Percentiles rank a stretch among this genome's conserved stretches.
phyloP scores from a whole-genome alignment of 2,113 vertebrate genomes.

The Todiramphus saurophagus region DNA sequence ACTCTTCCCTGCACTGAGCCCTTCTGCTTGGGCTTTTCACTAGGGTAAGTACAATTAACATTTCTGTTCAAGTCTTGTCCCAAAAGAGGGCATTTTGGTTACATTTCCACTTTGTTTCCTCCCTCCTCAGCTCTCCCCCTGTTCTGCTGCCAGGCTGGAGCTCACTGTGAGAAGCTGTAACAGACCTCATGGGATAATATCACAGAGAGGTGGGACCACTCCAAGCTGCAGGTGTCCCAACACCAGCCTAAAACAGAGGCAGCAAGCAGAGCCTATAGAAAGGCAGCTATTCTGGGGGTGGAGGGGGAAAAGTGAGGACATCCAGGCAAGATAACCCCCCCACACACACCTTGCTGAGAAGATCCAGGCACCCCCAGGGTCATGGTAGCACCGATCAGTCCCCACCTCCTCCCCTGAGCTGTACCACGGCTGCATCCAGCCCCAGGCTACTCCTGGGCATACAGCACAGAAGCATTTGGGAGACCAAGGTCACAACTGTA shows the following conservation, averaged over 20 bases:
- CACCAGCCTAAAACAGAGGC: neutral
- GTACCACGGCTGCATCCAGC: neutral
- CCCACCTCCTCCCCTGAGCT: neutral
- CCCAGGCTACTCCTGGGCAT: fast-evolving
- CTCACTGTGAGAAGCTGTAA: neutral
- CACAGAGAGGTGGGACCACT: neutral
- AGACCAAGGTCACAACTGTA: neutral
- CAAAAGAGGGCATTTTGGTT: neutral
- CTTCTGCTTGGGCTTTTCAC: neutral
- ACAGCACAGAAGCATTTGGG: neutral
- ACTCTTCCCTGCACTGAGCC: neutral
- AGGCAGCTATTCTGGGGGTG: neutral
- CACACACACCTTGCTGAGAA: fast-evolving
- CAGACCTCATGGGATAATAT: fast-evolving
- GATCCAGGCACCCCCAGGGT: neutral
- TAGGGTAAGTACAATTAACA: neutral
- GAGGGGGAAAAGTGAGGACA: neutral
- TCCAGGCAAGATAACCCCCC: neutral
- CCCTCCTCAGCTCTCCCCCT: neutral
- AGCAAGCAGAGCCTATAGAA: neutral
- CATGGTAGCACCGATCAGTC: fast-evolving
- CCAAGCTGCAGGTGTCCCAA: neutral
- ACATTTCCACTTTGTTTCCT: neutral
- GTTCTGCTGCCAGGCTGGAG: neutral
- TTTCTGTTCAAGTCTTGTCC: neutral